Conservation (phyloP, 2,113 vertebrate species). For the Onychostruthus taczanowskii region DNA sequence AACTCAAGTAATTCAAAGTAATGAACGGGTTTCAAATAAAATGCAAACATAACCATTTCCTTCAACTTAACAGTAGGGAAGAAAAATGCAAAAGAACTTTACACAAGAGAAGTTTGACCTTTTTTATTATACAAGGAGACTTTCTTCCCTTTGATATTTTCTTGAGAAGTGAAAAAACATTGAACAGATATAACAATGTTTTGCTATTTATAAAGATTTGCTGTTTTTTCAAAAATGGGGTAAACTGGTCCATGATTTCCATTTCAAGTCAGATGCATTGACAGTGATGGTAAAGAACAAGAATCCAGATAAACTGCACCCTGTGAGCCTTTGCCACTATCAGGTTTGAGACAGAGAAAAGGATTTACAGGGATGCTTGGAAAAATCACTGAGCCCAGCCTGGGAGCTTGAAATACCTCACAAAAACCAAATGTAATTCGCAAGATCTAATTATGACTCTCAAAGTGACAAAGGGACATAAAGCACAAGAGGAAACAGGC, state of each 20-base stretch:
- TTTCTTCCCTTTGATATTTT: background rate
- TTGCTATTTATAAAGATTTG: background rate
- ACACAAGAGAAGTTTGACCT: background rate
- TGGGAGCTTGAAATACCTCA: background rate
- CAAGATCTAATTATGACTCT: background rate
- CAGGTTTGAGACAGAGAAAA: background rate
- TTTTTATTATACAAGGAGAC: background rate
- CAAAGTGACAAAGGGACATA: background rate
- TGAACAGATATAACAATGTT: background rate
- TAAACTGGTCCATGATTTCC: background rate
- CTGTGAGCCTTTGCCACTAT: background rate
- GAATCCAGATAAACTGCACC: background rate
- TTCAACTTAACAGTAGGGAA: background rate
- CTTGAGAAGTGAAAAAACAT: background rate
- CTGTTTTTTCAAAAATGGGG: background rate
- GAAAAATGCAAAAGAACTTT: background rate
- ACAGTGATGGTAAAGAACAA: background rate
- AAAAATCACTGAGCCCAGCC: background rate
- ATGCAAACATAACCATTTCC: background rate
- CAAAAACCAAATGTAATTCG: background rate
- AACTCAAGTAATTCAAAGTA: constrained; percentile 20
- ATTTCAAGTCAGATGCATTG: background rate
- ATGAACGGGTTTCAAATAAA: constrained; percentile 30
- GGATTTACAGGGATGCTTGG: background rate
- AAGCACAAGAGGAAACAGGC: background rate